Conservation (phyloP, 2,113 vertebrate species). For the Boleophthalmus pectinirostris region DNA sequence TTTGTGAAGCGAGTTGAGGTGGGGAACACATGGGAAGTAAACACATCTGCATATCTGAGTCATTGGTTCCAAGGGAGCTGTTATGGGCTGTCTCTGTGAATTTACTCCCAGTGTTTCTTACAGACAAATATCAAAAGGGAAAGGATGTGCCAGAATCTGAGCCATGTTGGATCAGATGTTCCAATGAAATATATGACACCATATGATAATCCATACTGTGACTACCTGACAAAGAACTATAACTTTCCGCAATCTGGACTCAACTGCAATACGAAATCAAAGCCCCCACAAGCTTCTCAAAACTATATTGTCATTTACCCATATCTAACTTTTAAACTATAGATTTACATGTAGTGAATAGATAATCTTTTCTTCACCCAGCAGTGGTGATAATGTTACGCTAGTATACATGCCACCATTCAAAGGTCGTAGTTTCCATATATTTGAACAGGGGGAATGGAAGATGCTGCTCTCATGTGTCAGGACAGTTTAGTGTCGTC, state of each 20-base stretch:
- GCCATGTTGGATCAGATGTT: slow-evolving; percentile 56
- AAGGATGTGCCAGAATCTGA: slow-evolving; percentile 15
- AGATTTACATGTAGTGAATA: too few species aligned
- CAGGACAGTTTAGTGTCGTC: slow-evolving; percentile 55
- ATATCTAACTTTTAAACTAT: too few species aligned
- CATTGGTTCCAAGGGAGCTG: slow-evolving; percentile 76
- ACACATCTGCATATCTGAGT: slow-evolving; percentile 80
- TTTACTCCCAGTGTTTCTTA: slow-evolving; percentile 63
- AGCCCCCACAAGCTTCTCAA: too few species aligned
- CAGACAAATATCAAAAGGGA: slow-evolving; percentile 40
- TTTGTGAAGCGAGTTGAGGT: slow-evolving; percentile 65
- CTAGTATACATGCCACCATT: slow-evolving; percentile 35
- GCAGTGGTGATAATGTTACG: background rate
- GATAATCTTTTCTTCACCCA: background rate
- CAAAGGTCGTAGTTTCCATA: slow-evolving; percentile 29
- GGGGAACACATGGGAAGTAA: slow-evolving; percentile 71
- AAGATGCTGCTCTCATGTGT: slow-evolving; percentile 48
- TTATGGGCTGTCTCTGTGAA: slow-evolving; percentile 70
- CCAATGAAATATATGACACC: slow-evolving; percentile 28
- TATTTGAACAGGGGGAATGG: slow-evolving; percentile 24
- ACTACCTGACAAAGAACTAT: background rate
- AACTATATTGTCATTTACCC: too few species aligned
- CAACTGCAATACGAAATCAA: too few species aligned
- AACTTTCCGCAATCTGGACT: too few species aligned
- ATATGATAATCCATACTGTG: background rate